Conservation (phyloP, 53 echinoderm and acorn worm genomes). For the Echinometra lucunter region DNA sequence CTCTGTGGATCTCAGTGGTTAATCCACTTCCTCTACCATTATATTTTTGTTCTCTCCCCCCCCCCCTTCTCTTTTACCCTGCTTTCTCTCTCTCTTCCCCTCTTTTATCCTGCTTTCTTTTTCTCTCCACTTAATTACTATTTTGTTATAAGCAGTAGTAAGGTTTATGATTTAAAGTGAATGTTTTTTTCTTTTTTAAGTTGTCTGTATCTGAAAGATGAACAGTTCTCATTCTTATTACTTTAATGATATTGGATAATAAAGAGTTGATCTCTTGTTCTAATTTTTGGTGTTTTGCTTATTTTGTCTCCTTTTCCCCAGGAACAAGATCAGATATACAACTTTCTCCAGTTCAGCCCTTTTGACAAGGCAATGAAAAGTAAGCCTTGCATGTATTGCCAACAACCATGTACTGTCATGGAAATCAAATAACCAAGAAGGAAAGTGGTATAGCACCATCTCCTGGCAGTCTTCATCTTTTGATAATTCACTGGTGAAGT, state of each 20-base stretch:
- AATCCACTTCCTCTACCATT: too few species aligned
- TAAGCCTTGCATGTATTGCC: not conserved
- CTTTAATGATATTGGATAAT: too few species aligned
- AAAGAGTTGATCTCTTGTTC: too few species aligned
- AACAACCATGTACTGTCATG: not conserved
- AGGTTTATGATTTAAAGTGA: too few species aligned
- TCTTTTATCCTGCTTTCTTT: not conserved
- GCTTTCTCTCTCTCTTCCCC: not conserved
- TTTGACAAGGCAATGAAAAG: slow-evolving; percentile 54
- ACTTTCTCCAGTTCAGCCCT: slow-evolving; percentile 64
- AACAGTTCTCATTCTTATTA: not conserved
- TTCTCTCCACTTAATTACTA: not conserved
- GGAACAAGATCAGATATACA: slow-evolving; percentile 60
- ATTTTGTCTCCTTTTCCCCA: not conserved
- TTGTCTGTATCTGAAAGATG: not conserved
- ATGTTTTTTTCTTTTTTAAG: too few species aligned
- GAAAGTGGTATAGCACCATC: slow-evolving; percentile 45
- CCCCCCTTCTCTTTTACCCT: not conserved
- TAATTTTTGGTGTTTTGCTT: too few species aligned
- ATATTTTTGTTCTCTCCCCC: not conserved
- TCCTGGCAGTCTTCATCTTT: not conserved
- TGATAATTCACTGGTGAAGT: too few species aligned
- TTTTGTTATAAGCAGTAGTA: too few species aligned
- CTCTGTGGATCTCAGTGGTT: too few species aligned
- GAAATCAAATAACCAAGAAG: not conserved